Base-by-base conservation (phyloP, 30 jellyfish, hydroid and myxozoan species). In the Hydractinia echinata region DNA sequence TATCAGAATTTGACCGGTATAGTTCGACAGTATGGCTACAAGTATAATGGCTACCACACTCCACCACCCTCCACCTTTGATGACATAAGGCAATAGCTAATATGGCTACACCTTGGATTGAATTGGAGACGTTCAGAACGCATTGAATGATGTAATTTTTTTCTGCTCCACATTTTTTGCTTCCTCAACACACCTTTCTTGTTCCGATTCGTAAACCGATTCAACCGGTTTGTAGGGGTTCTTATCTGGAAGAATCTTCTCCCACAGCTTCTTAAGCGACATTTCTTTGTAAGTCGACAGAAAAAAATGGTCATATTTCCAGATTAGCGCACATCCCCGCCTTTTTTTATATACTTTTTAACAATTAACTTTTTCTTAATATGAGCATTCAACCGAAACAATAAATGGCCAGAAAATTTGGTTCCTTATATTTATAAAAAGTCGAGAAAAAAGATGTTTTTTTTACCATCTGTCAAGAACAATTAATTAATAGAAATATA, bases 101-200 rank as follows among this genome's bases (percentile, higher is more conserved):
- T 6, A 76, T 76, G 44, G 84, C 84, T 6, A 76, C 84, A 50
- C 84, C 84, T 84, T 77, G 85, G 61, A 88, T 88, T 10, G 92
- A 88, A 72, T 79, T 77, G 87, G 88, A 76, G 13, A 88, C 51
- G 51, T 67, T 88, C 81, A 83, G 20, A 77, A 83, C 21, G 96
- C 81, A 67, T 83, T 89, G 53, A 18, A 71, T 61, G 85, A 82
- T 15, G 96, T 76, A 15, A 88, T 52, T 13, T 82, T 77, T 55
- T 83, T 82, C 2, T 82, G 86, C 61, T 79, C 64, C 81, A 5
- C 54, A 8, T n/a, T 10, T 55, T 5, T 73, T 50, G 61, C 13
- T 56, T 51, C 11, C 79, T 16, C 13, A 5, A 77, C 39, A 1
- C 39, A 7, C 74, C 7, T 64, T 58, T 13, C 69, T 13, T 64